Evolutionary conservation across 1,140 invertebrate species (phyloP), one percentile per base, ranked within the genome.

Genomic region (Leptoteleia sp.): DNA sequence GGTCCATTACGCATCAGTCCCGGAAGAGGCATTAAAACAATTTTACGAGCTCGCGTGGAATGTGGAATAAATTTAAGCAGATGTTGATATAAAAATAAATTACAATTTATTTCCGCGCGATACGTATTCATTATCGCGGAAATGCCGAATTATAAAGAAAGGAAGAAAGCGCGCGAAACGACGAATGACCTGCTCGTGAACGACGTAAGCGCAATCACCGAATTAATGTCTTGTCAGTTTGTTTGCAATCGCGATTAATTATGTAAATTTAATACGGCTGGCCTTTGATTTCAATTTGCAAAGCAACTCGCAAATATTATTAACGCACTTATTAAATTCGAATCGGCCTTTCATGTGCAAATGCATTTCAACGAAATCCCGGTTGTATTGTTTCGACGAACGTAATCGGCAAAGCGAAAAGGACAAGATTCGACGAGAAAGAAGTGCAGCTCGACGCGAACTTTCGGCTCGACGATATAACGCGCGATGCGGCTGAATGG

Each of bases 11-110:
- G 19, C 12, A 38, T 25, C 19, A 42, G 38, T 55, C 33, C 65
- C 45, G 35, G 22, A 40, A 57, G 47, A 35, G 17, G 16, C 17
- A 11, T 47, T 70, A 50, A 59, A 70, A 42, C 45, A 50, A 38
- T 50, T 59, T 59, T 70, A 70, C 35, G 22, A 57, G 12, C 33
- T 43, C 38, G n/a, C 15, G 16, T 31, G 64, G 50, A 47, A 57
- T 55, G 16, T 29, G 40, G 12, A 59, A 48, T 22, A 59, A 59
- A 42, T 47, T 31, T 35, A 61, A 61, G 31, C 17, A 35, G 6
- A 61, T 9, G 50, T 40, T 55, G 48, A 52, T 52, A 52, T 13
- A 17, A 43, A 57, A 42, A 43, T 43, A 43, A 43, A 57, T 57
- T 5, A 43, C 27, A 13, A 42, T 57, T 57, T 43, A 29, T 55